A percentile compares a stretch with the other conserved stretches of the same genome.
Evolutionary conservation across 1,140 invertebrate genomes (phyloP).

Genomic region (Pogonognathellus flavescens): DNA sequence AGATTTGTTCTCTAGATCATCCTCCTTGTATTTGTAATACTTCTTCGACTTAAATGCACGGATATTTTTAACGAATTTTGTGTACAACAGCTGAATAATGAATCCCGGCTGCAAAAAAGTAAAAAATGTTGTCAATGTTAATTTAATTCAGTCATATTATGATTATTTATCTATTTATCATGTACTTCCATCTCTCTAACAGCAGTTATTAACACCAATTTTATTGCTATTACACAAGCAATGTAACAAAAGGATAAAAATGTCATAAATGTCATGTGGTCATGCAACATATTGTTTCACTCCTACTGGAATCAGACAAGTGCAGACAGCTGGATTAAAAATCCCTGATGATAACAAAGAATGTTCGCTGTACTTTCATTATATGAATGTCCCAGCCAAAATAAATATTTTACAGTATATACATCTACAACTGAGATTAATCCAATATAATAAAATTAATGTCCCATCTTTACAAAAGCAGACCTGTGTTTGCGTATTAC

Average conservation of each 20-base stretch:
- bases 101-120: conserved; percentile 57
- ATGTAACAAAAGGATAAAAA: too few relatives aligned
- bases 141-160: too few relatives aligned
- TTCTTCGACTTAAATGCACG: conserved; percentile 50
- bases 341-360: too few relatives aligned
- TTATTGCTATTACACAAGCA: too few relatives aligned
- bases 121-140: background rate
- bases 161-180: background rate
- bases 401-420: too few relatives aligned
- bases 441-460: too few relatives aligned
- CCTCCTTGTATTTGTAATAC: conserved; percentile 49
- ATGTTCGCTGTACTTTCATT: too few relatives aligned
- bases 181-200: background rate
- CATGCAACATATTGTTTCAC: background rate
- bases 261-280: background rate
- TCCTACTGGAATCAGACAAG: background rate
- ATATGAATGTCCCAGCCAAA: too few relatives aligned
- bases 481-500: too few relatives aligned
- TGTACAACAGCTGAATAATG: conserved; percentile 58
- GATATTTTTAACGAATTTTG: conserved; percentile 58
- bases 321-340: background rate
- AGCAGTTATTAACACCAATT: background rate
- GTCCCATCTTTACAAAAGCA: too few relatives aligned
- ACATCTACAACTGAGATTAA: too few relatives aligned
- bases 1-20: background rate